Base-by-base conservation (phyloP, 1,140 invertebrate genomes). In the Delia radicum region DNA sequence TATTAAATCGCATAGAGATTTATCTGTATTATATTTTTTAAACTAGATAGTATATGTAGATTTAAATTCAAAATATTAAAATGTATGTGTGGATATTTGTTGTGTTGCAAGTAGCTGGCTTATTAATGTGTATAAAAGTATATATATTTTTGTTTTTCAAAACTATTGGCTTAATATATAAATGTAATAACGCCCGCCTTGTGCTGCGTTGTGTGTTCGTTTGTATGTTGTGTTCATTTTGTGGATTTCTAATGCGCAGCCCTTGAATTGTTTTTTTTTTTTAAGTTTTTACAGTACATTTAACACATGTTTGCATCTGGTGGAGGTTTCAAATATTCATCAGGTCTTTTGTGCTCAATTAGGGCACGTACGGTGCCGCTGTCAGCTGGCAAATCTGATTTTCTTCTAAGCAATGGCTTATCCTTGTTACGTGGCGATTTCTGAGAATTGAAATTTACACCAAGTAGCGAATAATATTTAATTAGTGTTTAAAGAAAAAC, bases 371-470 rank as follows among this genome's bases (percentile, higher is more conserved):
- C 92, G 33, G 95, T 98, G 82, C 93, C 93, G 77, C 93, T 91
- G 89, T 98, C 96, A 83, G 96, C 94, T 28, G 96, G 96, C 86
- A 98, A 89, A 87, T 98, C 96, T 15, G 96, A 98, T 89, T 98
- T 98, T 85, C 95, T 93, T 86, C 96, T 91, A 61, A 98, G 88
- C 78, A 98, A 88, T 28, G 95, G 95, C 87, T 96, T 96, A 75
- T 93, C 93, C 86, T 92, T 93, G 87, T 93, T 93, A 80, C 88
- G 89, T 79, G 65, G 29, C 29, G 65, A 37, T 69, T 69, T 69
- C 65, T 69, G 12, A 61, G 55, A 61, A 74, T 61, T 61, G 46
- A 74, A 61, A 31, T 29, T 61, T 85, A 87, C 24, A 69, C 29
- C 65, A 33, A 69, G n/a, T 69, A 69, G 29, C 65, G 21, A 69